Evolutionary conservation across 1,140 invertebrate genomes (phyloP).

Genomic region (Hyles euphorbiae): DNA sequence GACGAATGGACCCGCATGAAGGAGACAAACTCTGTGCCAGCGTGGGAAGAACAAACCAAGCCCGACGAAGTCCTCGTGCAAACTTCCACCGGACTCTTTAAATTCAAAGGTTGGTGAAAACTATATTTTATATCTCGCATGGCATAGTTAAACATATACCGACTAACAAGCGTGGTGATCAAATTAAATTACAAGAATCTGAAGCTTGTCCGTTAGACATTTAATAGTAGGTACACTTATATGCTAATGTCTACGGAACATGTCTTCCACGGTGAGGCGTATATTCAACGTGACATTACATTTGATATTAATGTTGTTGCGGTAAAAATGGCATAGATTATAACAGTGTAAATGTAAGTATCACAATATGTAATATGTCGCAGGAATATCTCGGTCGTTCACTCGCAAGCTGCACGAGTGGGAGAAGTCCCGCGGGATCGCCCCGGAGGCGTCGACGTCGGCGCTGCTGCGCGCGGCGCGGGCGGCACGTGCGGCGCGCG

Average conservation of each 20-base stretch:
- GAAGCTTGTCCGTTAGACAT: no score
- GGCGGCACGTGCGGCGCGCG: constrained; percentile 10
- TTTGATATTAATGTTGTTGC: no score
- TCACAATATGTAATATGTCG: constrained; percentile 5
- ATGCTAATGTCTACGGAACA: no score
- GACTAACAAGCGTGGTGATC: no score
- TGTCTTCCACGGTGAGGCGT: no score
- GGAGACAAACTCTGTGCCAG: constrained; percentile 71
- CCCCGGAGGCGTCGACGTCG: constrained; percentile 87
- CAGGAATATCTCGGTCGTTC: constrained; percentile 88
- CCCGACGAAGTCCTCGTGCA: constrained; percentile 84
- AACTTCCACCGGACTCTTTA: constrained; percentile 87
- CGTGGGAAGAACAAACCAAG: constrained; percentile 68
- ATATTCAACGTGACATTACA: no score
- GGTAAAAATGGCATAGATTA: no score
- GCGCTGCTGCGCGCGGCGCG: constrained; percentile 78
- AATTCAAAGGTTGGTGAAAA: constrained; percentile 80
- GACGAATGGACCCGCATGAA: constrained; percentile 82
- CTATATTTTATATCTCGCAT: not conserved
- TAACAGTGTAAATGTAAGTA: constrained; percentile 2
- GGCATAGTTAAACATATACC: no score
- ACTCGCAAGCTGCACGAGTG: constrained; percentile 93
- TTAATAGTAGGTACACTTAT: no score
- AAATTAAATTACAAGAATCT: no score
- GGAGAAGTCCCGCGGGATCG: constrained; percentile 90